Conservation (phyloP, 2,113 vertebrate genomes). For the Lycocorax pyrrhopterus region DNA sequence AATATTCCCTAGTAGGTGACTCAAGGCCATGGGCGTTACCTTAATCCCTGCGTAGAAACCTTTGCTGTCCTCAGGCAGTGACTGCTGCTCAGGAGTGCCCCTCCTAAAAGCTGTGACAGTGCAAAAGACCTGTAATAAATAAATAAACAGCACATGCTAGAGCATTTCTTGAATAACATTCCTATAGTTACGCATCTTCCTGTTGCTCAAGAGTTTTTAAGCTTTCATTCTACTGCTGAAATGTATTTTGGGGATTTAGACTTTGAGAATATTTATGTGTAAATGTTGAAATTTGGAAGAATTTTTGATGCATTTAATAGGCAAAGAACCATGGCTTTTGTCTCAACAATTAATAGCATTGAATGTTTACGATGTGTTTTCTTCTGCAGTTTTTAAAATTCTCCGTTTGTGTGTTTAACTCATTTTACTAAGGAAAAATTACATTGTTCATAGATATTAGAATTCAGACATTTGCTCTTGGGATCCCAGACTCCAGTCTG, state of each 20-base stretch:
- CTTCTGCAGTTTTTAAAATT: neutral
- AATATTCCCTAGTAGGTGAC: constrained; percentile 13
- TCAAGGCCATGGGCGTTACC: constrained; percentile 55
- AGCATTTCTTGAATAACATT: neutral
- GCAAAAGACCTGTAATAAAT: constrained; percentile 74
- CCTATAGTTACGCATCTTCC: neutral
- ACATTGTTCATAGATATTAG: neutral
- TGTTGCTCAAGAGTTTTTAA: neutral
- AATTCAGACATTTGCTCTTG: neutral
- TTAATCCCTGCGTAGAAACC: constrained; percentile 83
- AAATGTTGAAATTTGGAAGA: neutral
- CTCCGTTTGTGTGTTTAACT: neutral
- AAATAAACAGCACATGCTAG: neutral
- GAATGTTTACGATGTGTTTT: neutral
- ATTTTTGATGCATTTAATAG: neutral
- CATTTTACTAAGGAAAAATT: neutral
- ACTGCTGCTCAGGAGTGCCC: constrained; percentile 67
- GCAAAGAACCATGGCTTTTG: neutral
- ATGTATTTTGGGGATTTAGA: neutral
- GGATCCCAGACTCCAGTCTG: neutral
- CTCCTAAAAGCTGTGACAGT: constrained; percentile 70
- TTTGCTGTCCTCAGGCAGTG: constrained; percentile 72
- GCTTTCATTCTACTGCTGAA: neutral
- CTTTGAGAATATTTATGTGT: neutral
- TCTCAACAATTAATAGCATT: neutral